These are phyloP conservation scores for Pachyramphus minor DNA, from an alignment of 2,113 vertebrate species.

Conservation along the genomic window DNA sequence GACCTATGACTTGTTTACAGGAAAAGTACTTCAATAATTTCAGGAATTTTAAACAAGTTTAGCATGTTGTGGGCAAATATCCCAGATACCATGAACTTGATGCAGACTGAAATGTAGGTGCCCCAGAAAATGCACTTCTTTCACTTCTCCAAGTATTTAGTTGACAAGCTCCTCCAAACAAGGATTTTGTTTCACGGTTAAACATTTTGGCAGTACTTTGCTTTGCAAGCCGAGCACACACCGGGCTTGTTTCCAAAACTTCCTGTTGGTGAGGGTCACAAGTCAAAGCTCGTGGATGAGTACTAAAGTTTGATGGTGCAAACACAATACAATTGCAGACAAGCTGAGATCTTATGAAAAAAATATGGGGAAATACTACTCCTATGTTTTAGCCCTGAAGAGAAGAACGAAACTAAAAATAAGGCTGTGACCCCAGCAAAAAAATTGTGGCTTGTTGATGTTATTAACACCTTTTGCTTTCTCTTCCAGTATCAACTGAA, in stretches of 20 bases:
- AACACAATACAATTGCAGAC: background rate
- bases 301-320: background rate
- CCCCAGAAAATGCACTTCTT: conserved; percentile 11
- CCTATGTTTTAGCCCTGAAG: background rate
- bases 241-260: background rate
- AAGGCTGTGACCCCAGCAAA: background rate
- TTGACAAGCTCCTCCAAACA: conserved; percentile 8
- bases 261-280: background rate
- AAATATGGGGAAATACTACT: background rate
- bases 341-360: background rate
- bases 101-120: background rate
- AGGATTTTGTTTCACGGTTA: conserved; percentile 11
- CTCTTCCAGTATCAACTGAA: background rate
- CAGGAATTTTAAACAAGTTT: conserved; percentile 50
- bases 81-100: conserved; percentile 4
- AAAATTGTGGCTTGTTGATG: background rate
- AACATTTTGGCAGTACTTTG: conserved; percentile 16
- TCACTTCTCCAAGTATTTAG: background rate
- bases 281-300: background rate
- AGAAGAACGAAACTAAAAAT: background rate
- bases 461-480: background rate
- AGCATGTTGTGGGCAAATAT: background rate
- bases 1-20: background rate
- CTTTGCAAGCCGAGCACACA: background rate
- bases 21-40: conserved; percentile 6